Conservation (phyloP, 2,797 vertebrate genomes). For the Bucorvus abyssinicus region DNA sequence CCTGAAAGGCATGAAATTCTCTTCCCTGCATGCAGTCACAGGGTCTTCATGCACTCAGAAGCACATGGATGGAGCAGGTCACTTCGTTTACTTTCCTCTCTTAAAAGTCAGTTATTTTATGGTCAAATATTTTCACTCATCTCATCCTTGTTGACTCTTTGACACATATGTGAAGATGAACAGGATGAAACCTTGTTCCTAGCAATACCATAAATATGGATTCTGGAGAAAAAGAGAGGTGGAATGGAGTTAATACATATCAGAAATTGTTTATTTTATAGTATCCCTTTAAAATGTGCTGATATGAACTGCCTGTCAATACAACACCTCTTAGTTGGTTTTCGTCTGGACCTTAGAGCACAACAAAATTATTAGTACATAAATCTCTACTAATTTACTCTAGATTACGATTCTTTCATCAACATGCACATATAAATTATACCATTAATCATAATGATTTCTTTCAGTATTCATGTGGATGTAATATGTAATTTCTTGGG, state of each 20-base stretch:
- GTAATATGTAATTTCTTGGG: conserved; percentile 62
- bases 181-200: neutral
- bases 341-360: conserved; percentile 54
- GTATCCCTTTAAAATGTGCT: conserved; percentile 23
- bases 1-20: neutral
- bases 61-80: neutral
- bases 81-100: neutral
- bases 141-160: neutral
- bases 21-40: neutral
- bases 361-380: conserved; percentile 68
- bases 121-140: neutral
- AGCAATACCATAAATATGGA: neutral
- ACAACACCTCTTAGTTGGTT: conserved; percentile 46
- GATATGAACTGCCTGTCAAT: conserved; percentile 45
- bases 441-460: conserved; percentile 67
- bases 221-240: neutral
- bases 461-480: conserved; percentile 51
- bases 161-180: neutral
- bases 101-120: neutral
- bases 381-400: conserved; percentile 68
- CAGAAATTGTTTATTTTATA: conserved; percentile 5
- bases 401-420: conserved; percentile 68
- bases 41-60: neutral
- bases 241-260: neutral
- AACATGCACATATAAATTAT: conserved; percentile 69